phyloP scores from a whole-genome alignment of 2,888 invertebrate species.

The Euplagia quadripunctaria region DNA sequence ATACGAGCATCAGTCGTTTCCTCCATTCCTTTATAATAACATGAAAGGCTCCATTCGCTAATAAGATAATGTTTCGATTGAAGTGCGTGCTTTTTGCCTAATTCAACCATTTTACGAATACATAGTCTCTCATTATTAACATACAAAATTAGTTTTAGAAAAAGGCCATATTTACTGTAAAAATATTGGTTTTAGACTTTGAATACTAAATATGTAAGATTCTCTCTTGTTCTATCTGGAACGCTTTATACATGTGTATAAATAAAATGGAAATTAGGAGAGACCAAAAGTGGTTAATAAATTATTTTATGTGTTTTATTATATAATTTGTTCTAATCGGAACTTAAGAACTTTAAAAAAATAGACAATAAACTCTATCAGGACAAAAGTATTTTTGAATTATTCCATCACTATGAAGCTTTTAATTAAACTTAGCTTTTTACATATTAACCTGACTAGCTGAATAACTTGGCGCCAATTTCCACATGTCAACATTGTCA shows the following conservation, averaged over 20 bases:
- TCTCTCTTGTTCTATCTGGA: background rate
- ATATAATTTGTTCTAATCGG: background rate
- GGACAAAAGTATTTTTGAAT: too few species aligned
- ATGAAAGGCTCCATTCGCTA: conserved; percentile 71
- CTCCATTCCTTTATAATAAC: conserved; percentile 65
- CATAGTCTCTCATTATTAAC: conserved; percentile 38
- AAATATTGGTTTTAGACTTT: conserved; percentile 29
- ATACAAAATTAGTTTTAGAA: conserved; percentile 42
- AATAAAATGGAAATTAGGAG: background rate
- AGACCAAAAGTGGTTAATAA: background rate
- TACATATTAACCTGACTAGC: too few species aligned
- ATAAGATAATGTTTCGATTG: conserved; percentile 65
- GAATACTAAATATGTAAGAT: background rate
- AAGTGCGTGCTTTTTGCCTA: conserved; percentile 77
- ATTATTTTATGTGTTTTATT: background rate
- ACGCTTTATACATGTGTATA: background rate
- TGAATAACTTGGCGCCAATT: too few species aligned
- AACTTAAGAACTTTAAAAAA: background rate
- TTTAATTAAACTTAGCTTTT: too few species aligned
- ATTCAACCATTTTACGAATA: conserved; percentile 74
- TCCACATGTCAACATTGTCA: too few species aligned
- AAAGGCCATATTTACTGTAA: conserved; percentile 35
- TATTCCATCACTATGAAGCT: too few species aligned
- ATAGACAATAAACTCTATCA: too few species aligned
- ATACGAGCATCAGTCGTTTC: conserved; percentile 61